phyloP scores from a whole-genome alignment of 1,140 invertebrate species.

The Dysdera silvatica region DNA sequence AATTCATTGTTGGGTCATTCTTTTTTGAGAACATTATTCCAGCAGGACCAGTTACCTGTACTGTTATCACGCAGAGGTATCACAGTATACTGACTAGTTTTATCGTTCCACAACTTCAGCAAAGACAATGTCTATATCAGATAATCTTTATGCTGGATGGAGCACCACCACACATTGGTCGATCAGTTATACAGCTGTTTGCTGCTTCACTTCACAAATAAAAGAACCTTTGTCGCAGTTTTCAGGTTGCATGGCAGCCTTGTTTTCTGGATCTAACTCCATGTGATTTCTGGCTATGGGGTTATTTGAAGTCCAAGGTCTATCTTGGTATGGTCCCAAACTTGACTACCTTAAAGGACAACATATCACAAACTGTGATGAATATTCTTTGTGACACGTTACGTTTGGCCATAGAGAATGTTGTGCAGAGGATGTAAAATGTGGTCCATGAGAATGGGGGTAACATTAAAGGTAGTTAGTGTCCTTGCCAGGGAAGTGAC shows the following conservation, averaged over 20 bases:
- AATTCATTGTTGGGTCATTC: not conserved
- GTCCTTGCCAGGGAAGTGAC: no score
- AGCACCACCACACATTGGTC: not conserved
- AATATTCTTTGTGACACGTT: not conserved
- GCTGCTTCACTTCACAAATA: not conserved
- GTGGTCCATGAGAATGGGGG: no score
- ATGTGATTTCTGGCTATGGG: conserved; percentile 34
- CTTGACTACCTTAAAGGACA: not conserved
- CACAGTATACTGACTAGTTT: not conserved
- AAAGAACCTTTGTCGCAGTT: not conserved
- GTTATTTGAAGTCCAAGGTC: conserved; percentile 31
- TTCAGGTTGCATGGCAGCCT: conserved; percentile 26
- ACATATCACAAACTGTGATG: not conserved
- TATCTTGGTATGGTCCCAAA: conserved; percentile 5
- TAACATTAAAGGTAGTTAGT: no score
- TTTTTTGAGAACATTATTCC: not conserved
- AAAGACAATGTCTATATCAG: not conserved
- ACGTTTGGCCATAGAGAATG: not conserved
- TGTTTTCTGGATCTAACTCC: conserved; percentile 32
- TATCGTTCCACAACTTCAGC: not conserved
- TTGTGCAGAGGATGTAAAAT: no score
- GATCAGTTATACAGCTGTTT: no score
- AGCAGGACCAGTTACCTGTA: not conserved
- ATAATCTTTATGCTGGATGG: not conserved
- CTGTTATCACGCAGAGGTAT: not conserved